Conservation (phyloP, 2,113 vertebrate species). For the Aspiorhynchus laticeps region DNA sequence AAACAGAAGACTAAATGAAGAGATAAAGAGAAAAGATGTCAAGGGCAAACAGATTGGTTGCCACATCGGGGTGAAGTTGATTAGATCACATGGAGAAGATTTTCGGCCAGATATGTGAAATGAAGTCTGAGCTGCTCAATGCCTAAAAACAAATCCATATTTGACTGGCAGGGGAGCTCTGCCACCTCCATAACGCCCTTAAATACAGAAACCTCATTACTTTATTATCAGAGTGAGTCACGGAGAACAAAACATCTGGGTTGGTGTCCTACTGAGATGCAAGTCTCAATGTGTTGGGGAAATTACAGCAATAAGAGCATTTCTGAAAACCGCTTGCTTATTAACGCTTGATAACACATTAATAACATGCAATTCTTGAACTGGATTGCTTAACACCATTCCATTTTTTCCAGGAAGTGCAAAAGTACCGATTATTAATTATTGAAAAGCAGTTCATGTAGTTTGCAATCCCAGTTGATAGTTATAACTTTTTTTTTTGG, state of each 20-base stretch:
- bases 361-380: neutral
- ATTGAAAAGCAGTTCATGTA: neutral
- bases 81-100: constrained; percentile 68
- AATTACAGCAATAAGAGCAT: constrained; percentile 42
- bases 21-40: constrained; percentile 61
- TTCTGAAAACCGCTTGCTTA: neutral
- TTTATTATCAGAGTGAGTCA: constrained; percentile 47
- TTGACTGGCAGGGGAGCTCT: constrained; percentile 58
- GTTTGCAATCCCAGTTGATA: neutral
- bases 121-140: constrained; percentile 36
- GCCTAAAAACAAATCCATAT: constrained; percentile 63
- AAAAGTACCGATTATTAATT: neutral
- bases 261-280: constrained; percentile 16
- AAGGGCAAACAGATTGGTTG: constrained; percentile 68
- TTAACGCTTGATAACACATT: constrained; percentile 8
- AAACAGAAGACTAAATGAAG: constrained; percentile 30
- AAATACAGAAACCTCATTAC: constrained; percentile 63
- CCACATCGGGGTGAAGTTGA: constrained; percentile 56
- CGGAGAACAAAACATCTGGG: constrained; percentile 22
- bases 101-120: constrained; percentile 60
- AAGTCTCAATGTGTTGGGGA: neutral
- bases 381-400: neutral
- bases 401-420: neutral
- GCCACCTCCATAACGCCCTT: constrained; percentile 51
- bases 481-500: no score